Percentiles rank a stretch among this genome's conserved stretches.
Conservation (phyloP, 2,797 vertebrate species). For the Euphonia xanthogaster region DNA sequence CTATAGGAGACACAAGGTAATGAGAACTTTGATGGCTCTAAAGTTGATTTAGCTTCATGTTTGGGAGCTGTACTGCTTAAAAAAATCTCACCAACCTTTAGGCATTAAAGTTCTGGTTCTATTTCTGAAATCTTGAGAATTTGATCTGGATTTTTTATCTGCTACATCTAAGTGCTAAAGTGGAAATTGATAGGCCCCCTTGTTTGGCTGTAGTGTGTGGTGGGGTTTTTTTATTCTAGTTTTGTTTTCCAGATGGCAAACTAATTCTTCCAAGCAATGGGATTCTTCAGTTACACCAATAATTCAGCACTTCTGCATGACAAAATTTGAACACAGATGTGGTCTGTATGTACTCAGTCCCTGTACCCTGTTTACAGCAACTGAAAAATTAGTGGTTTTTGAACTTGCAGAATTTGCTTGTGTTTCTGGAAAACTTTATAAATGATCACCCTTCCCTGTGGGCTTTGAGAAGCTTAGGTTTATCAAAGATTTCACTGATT, state of each 20-base stretch:
- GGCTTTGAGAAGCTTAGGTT: neutral
- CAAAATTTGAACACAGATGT: neutral
- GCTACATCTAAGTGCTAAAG: neutral
- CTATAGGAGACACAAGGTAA: neutral
- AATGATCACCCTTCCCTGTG: neutral
- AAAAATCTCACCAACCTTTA: neutral
- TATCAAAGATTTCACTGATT: neutral
- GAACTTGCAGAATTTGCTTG: neutral
- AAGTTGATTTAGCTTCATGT: neutral
- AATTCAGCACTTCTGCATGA: neutral
- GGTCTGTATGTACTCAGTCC: neutral
- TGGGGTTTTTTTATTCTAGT: neutral
- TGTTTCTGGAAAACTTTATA: neutral
- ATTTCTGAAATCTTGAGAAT: neutral
- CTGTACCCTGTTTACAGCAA: neutral
- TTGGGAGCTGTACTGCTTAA: neutral
- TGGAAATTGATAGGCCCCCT: neutral
- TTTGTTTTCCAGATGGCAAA: neutral
- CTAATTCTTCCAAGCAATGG: neutral
- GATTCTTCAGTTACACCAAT: neutral
- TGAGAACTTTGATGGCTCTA: neutral
- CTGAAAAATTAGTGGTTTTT: neutral
- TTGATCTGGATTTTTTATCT: neutral
- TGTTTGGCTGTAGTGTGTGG: neutral
- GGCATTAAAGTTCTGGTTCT: neutral